phyloP scores from a whole-genome alignment of 2,113 vertebrate genomes.

The Saimiri boliviensis region DNA sequence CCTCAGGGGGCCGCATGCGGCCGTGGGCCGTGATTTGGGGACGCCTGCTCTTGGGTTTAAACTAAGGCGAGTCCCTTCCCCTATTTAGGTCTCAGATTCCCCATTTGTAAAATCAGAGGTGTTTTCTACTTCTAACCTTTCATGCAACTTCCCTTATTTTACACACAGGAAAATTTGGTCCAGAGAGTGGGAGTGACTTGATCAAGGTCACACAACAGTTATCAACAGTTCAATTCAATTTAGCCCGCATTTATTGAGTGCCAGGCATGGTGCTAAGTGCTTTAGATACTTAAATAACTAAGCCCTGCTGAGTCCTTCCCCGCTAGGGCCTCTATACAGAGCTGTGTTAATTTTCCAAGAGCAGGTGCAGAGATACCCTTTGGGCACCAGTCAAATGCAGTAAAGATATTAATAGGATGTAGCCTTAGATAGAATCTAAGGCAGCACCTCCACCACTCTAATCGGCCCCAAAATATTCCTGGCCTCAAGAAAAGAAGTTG shows the following conservation, averaged over 20 bases:
- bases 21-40: too few relatives aligned
- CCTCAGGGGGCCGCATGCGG: too few relatives aligned
- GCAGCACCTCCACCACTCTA: not conserved
- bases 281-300: slow-evolving; percentile 52
- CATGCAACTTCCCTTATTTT: not conserved
- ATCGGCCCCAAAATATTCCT: not conserved
- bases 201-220: slow-evolving; percentile 30
- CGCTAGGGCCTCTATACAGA: slow-evolving; percentile 5
- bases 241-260: slow-evolving; percentile 28
- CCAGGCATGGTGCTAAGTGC: slow-evolving; percentile 34
- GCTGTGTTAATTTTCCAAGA: slow-evolving; percentile 61
- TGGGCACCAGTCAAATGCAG: slow-evolving; percentile 22
- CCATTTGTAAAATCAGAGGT: slow-evolving; percentile 34
- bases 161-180: not conserved
- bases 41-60: not conserved
- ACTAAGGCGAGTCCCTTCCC: slow-evolving; percentile 4
- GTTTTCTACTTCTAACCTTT: not conserved
- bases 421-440: slow-evolving; percentile 43
- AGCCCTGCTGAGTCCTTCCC: not conserved
- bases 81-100: slow-evolving; percentile 1
- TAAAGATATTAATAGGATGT: slow-evolving; percentile 56
- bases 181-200: not conserved
- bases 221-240: slow-evolving; percentile 3
- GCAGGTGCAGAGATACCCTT: slow-evolving; percentile 39
- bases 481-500: slow-evolving; percentile 33